Conservation (phyloP, 1,140 invertebrate genomes). For the Procambarus virginalis region DNA sequence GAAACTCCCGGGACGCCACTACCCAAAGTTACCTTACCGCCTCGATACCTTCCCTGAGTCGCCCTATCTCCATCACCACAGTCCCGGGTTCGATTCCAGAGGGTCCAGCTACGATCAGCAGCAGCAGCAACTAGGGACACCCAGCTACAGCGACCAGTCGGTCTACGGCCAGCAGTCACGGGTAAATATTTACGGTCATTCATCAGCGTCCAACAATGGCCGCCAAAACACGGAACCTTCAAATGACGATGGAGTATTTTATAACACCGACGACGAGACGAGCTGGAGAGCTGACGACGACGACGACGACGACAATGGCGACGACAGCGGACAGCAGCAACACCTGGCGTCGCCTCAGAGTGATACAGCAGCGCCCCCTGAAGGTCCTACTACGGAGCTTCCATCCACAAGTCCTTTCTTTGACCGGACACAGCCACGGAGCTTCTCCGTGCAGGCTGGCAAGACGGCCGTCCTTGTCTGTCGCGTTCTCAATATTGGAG, state of each 20-base stretch:
- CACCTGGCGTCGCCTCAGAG: conserved; percentile 20
- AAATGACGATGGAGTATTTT: neutral
- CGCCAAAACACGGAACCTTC: neutral
- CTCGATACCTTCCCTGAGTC: neutral
- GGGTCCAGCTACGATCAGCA: neutral
- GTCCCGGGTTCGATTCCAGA: neutral
- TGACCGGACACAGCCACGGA: conserved; percentile 43
- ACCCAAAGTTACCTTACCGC: conserved; percentile 47
- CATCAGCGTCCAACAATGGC: neutral
- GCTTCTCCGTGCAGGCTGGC: conserved; percentile 45
- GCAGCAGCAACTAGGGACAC: no score
- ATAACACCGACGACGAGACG: no score
- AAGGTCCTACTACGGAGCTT: no score
- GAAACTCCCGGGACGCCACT: conserved; percentile 44
- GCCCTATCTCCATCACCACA: neutral
- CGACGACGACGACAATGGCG: neutral
- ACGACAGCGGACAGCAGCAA: neutral
- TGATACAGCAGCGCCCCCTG: neutral
- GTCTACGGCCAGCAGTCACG: no score
- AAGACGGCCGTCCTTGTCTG: conserved; percentile 43
- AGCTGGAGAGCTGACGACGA: neutral
- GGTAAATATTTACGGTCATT: no score
- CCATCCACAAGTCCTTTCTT: conserved; percentile 14
- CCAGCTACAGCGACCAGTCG: no score
- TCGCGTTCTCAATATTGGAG: conserved; percentile 44